Conservation (phyloP, 2,888 invertebrate genomes). For the Leptothorax acervorum region DNA sequence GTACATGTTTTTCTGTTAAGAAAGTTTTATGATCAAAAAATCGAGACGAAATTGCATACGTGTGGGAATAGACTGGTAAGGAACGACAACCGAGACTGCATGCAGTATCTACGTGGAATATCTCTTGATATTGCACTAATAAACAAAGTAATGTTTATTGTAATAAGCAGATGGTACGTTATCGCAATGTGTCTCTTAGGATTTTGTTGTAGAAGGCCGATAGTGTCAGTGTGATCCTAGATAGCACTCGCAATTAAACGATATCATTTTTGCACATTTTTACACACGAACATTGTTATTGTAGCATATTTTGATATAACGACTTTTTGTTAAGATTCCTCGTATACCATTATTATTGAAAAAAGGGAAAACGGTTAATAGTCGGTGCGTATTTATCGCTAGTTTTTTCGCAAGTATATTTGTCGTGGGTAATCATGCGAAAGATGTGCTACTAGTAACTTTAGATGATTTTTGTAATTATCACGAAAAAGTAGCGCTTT, state of each 20-base stretch:
- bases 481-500: constrained; percentile 19
- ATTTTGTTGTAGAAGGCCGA: constrained; percentile 48
- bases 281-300: constrained; percentile 68
- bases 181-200: constrained; percentile 25
- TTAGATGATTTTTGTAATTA: constrained; percentile 25
- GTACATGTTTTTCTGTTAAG: neutral
- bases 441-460: constrained; percentile 15
- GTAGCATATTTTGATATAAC: constrained; percentile 66
- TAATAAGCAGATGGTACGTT: constrained; percentile 33
- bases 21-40: neutral
- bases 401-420: constrained; percentile 27
- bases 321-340: constrained; percentile 50
- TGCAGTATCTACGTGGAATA: constrained; percentile 28
- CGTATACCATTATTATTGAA: constrained; percentile 14
- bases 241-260: constrained; percentile 69
- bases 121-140: constrained; percentile 4
- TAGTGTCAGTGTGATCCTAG: constrained; percentile 58
- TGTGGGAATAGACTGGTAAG: neutral
- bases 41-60: constrained; percentile 3
- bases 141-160: neutral
- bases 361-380: constrained; percentile 20
- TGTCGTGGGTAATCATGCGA: neutral
- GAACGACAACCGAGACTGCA: neutral
- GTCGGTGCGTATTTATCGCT: constrained; percentile 24
- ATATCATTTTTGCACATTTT: constrained; percentile 82